Evolutionary conservation across 2,888 invertebrate genomes (phyloP), one percentile per base, ranked within the genome.

Genomic region (Drosophila borborema): DNA sequence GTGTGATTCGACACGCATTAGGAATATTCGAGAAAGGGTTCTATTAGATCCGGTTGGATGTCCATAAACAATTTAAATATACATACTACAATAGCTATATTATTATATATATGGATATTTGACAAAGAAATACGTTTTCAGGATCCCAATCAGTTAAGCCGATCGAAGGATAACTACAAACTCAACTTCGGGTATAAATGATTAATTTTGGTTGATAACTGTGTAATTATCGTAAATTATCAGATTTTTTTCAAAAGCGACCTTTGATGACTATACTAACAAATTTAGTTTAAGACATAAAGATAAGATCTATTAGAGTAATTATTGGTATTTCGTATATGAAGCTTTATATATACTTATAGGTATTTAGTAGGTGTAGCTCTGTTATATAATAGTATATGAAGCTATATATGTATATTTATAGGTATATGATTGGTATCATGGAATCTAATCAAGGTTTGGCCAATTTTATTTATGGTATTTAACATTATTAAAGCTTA

Each of bases 1-100:
- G 69, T 68, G 62, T 67, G 81, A 76, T 64, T 45, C 51, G 34
- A 62, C 43, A 49, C 61, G 14, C 28, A 9, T 7, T 40, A 14
- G 34, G 46, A 45, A 10, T 36, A 23, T 2, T 40, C 10, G 23
- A 9, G 16, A 40, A 60, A 45, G 64, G 72, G 53, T 63, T 60
- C 54, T n/a, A 14, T 4, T 4, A 59, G 54, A 64, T 65, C 59
- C 68, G 68, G 63, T 43, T 40, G 16, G 16, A 40, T 40, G 16
- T 6, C 6, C 38, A 16, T 40, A 40, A 38, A 34, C 10, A 10
- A 34, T 9, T 28, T 28, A 5, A 28, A 5, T 28, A 28, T 6
- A 28, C 28, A 28, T 6, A 28, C 28, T 6, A 28, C 28, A 28
- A 28, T 28, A 28, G 28, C 28, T 28, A 3, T 23, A 23, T 23